Evolutionary conservation across 2,888 invertebrate genomes (phyloP), one percentile per base, ranked within the genome.

Genomic region (Argyra leucocephala): DNA sequence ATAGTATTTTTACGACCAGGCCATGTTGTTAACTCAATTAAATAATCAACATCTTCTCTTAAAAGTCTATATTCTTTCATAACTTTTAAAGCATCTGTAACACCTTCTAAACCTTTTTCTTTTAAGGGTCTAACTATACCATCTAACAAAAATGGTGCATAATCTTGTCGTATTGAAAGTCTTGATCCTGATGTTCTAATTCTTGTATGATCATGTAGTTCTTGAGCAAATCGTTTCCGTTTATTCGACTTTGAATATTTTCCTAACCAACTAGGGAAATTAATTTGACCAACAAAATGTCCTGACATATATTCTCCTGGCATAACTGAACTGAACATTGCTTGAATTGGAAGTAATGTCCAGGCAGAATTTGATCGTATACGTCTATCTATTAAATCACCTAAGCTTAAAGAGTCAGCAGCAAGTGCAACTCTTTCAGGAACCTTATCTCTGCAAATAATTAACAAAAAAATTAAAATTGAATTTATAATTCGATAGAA

Each of bases 211-310:
- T 88, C 84, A 71, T 91, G 88, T 63, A 96, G 82, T 78, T 95
- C 93, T 78, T 90, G 90, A 15, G 90, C 81, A 62, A 96, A 82
- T 22, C 96, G 83, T 61, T 88, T 86, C 75, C 90, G 87, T 81
- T 97, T 98, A 69, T 81, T 86, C 22, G 84, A 81, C 68, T 86
- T 88, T 0, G 98, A 97, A 81, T 96, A 93, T 80, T 94, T 94
- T 1, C 99, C 99, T 64, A 99, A 86, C 97, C 98, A 99, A 57
- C 85, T 82, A 2, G 99, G 99, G 79, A 99, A 99, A 74, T 89
- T 88, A 22, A 96, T 89, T 82, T 89, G 89, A 0, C 85, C 87
- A 0, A 84, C 81, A 66, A 96, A 78, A 74, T 88, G 84, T 0
- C 98, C 98, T 26, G 88, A 83, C 85, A 98, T 85, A 65, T 85